Conservation (phyloP, 2,797 vertebrate species). For the Clarias platycephalus region DNA sequence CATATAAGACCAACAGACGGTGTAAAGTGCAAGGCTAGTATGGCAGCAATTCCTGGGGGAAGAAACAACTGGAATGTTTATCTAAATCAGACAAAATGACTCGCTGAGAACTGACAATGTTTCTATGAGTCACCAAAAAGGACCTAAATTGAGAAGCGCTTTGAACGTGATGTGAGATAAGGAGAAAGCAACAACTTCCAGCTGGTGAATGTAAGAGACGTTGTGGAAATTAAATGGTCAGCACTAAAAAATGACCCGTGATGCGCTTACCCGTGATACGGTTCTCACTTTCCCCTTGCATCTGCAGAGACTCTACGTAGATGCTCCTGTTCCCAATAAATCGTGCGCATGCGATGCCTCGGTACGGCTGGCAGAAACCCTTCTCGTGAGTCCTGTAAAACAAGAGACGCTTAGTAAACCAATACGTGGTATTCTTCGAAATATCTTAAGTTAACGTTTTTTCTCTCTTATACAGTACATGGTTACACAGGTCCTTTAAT, state of each 20-base stretch:
- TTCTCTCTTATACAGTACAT: neutral
- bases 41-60: neutral
- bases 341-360: conserved; percentile 92
- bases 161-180: neutral
- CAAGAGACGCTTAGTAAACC: neutral
- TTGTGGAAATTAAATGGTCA: neutral
- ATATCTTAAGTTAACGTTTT: neutral
- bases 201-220: neutral
- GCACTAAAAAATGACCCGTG: no score
- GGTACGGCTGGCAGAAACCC: conserved; percentile 95
- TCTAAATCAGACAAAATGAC: conserved; percentile 4
- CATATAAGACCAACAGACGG: conserved; percentile 6
- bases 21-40: conserved; percentile 2
- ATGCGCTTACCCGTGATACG: conserved; percentile 86
- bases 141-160: conserved; percentile 11
- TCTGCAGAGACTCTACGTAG: conserved; percentile 96
- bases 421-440: neutral
- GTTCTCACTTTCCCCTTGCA: conserved; percentile 97
- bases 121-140: conserved; percentile 2
- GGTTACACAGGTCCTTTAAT: neutral
- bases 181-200: neutral
- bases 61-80: conserved; percentile 11
- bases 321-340: conserved; percentile 96
- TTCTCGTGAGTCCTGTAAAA: conserved; percentile 80
- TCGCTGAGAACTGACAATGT: neutral